A percentile compares a stretch with the other conserved stretches of the same genome.
Conservation (phyloP, 2,888 invertebrate species). For the Macrosiphum euphorbiae region DNA sequence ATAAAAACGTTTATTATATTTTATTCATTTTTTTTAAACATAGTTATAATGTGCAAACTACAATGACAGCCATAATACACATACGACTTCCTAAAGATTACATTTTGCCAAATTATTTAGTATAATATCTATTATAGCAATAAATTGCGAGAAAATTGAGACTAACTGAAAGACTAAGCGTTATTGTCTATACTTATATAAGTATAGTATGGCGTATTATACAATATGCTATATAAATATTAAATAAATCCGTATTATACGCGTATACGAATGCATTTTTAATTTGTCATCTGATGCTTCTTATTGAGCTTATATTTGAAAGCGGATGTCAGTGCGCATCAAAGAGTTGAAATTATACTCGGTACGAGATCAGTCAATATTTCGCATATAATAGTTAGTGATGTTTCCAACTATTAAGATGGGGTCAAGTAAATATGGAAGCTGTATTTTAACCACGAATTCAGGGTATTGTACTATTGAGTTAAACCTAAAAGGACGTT, state of each 20-base stretch:
- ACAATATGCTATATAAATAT: neutral
- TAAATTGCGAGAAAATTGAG: neutral
- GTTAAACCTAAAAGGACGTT: neutral
- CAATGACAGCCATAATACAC: too few species aligned
- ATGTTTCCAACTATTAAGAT: neutral
- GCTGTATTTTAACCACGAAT: neutral
- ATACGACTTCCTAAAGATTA: too few species aligned
- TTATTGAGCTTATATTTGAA: neutral
- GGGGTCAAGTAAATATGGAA: neutral
- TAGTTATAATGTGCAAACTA: too few species aligned
- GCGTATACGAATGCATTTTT: neutral
- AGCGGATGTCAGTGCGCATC: neutral
- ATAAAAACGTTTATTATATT: too few species aligned
- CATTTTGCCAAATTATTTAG: too few species aligned
- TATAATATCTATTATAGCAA: too few species aligned
- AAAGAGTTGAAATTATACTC: neutral
- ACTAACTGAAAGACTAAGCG: neutral
- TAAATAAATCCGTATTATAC: neutral
- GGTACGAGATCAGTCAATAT: neutral
- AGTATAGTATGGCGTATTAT: neutral
- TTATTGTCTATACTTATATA: neutral
- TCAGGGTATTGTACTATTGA: neutral
- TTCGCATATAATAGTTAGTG: neutral
- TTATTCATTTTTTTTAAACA: too few species aligned
- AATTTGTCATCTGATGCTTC: neutral